A percentile compares a stretch with the other conserved stretches of the same genome.
These are phyloP conservation scores for Callyntrura sp. DNA, from an alignment of 2,888 invertebrate species.

Conservation along the genomic window DNA sequence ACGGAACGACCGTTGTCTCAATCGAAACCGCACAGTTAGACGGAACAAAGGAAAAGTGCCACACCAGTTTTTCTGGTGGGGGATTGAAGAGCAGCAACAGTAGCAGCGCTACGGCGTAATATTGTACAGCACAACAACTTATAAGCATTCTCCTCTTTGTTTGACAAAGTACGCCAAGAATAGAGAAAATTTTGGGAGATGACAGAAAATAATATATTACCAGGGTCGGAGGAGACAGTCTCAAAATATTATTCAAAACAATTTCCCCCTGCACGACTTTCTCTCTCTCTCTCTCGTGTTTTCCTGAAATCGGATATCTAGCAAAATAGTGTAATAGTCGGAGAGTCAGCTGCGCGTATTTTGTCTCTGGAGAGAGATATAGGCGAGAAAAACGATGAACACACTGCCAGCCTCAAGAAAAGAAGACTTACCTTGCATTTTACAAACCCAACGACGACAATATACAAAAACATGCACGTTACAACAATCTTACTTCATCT, in stretches of 20 bases:
- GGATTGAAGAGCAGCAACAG: neutral
- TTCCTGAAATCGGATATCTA: slow-evolving; percentile 65
- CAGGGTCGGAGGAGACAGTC: slow-evolving; percentile 69
- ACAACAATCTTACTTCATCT: slow-evolving; percentile 19
- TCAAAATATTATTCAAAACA: slow-evolving; percentile 79
- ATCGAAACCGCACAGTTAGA: no score
- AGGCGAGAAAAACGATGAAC: slow-evolving; percentile 3
- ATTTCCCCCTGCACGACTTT: slow-evolving; percentile 69
- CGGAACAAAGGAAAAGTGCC: neutral
- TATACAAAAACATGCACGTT: neutral
- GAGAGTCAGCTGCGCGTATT: slow-evolving; percentile 55
- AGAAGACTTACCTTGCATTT: slow-evolving; percentile 13
- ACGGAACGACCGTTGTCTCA: no score
- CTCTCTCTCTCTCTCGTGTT: neutral
- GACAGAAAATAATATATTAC: slow-evolving; percentile 78
- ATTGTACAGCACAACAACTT: neutral
- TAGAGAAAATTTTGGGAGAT: slow-evolving; percentile 71
- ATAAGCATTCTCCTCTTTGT: slow-evolving; percentile 3
- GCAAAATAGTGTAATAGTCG: slow-evolving; percentile 27
- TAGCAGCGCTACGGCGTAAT: neutral
- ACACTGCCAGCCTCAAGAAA: neutral
- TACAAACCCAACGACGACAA: neutral
- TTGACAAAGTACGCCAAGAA: slow-evolving; percentile 21
- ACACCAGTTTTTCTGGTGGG: neutral
- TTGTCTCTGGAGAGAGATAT: slow-evolving; percentile 54